These are phyloP conservation scores for Setophaga kirtlandii DNA, from an alignment of 2,113 vertebrate species.

Conservation along the genomic window DNA sequence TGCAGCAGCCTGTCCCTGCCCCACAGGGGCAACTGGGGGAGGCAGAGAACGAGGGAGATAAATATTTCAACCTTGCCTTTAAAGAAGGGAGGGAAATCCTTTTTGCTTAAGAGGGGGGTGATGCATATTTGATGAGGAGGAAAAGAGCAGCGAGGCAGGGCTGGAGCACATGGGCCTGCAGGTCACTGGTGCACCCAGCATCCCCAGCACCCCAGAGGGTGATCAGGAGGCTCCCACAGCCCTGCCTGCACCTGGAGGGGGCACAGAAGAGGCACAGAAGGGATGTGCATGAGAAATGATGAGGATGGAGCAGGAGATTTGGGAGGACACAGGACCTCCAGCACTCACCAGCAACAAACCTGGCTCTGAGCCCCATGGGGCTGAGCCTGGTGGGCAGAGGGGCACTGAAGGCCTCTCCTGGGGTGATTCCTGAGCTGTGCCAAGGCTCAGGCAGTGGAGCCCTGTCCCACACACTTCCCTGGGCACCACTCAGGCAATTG, in stretches of 20 bases:
- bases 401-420: background rate
- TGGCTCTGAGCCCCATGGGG: accelerated
- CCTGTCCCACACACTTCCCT: background rate
- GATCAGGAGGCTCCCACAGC: background rate
- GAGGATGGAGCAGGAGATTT: background rate
- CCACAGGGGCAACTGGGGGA: background rate
- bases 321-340: background rate
- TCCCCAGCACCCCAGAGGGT: background rate
- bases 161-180: background rate
- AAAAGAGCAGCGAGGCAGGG: background rate
- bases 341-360: accelerated
- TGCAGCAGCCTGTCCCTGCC: background rate
- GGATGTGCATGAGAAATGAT: background rate
- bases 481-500: background rate
- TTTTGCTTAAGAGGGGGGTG: slow-evolving; percentile 41
- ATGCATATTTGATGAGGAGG: slow-evolving; percentile 45
- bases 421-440: background rate
- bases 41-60: background rate
- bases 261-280: background rate
- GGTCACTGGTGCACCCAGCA: background rate
- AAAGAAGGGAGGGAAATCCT: slow-evolving; percentile 1
- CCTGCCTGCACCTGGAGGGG: background rate
- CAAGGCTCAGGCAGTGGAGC: background rate
- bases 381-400: accelerated
- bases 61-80: slow-evolving; percentile 49